Evolutionary conservation across 2,888 invertebrate species (phyloP).

Genomic region (Lutraria lutraria): DNA sequence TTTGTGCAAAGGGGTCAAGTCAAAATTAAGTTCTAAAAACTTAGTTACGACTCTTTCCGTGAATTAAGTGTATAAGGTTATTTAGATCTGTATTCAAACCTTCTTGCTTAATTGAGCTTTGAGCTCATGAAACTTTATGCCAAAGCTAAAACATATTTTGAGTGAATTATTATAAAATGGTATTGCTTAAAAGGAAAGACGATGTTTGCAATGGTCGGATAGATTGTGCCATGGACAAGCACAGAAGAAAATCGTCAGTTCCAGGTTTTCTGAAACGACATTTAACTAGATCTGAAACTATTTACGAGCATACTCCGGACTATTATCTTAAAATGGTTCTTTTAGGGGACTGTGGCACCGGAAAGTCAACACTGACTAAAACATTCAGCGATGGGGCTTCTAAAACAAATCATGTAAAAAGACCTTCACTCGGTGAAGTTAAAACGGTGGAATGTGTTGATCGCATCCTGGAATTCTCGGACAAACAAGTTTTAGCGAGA

Average conservation of each 20-base stretch:
- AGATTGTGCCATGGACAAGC: background rate
- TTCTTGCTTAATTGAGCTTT: too few relatives aligned
- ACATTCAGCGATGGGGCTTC: constrained; percentile 2
- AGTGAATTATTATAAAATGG: background rate
- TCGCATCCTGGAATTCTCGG: constrained; percentile 33
- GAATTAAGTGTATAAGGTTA: too few relatives aligned
- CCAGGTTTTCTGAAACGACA: constrained; percentile 2
- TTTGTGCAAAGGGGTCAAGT: too few relatives aligned
- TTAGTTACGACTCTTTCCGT: too few relatives aligned
- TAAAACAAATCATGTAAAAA: constrained; percentile 15
- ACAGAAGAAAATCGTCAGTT: background rate
- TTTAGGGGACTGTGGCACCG: constrained; percentile 56
- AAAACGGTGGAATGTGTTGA: constrained; percentile 46
- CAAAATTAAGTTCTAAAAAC: too few relatives aligned
- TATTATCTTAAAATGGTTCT: constrained; percentile 54
- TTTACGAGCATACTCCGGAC: constrained; percentile 39
- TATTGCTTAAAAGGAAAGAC: background rate
- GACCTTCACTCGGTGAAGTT: background rate
- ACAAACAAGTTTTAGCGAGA: constrained; percentile 42
- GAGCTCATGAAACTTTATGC: too few relatives aligned
- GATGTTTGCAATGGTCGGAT: background rate
- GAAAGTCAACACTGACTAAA: constrained; percentile 48
- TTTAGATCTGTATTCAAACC: too few relatives aligned
- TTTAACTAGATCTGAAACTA: constrained; percentile 13
- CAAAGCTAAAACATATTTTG: too few relatives aligned